Percentiles rank a stretch among this genome's conserved stretches.
phyloP scores from a whole-genome alignment of 2,113 vertebrate genomes.

The Rhinopomastus cyanomelas region DNA sequence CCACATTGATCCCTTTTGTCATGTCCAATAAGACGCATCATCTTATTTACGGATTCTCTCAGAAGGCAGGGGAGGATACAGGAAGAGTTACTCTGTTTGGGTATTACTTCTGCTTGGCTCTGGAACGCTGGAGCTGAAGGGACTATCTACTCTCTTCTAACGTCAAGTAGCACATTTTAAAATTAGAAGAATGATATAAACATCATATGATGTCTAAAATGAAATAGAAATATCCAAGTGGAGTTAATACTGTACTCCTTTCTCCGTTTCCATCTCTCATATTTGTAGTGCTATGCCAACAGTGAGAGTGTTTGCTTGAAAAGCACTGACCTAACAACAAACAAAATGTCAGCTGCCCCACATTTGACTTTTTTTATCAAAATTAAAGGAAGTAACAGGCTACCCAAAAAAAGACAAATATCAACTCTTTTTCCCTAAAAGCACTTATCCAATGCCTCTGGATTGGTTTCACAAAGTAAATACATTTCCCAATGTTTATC shows the following conservation, averaged over 20 bases:
- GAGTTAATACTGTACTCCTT: background rate
- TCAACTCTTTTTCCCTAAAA: background rate
- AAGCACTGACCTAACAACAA: background rate
- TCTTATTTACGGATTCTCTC: background rate
- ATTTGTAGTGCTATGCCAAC: background rate
- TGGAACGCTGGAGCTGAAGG: background rate
- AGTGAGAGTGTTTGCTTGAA: background rate
- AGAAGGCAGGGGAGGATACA: background rate
- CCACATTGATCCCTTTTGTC: background rate
- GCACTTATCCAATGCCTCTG: background rate
- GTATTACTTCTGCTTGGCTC: background rate
- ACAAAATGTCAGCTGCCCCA: constrained; percentile 5
- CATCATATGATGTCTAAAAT: background rate
- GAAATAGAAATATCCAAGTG: background rate
- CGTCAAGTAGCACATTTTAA: background rate
- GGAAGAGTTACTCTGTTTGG: background rate
- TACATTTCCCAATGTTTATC: background rate
- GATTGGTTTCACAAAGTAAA: background rate
- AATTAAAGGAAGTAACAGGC: background rate
- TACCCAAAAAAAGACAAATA: background rate
- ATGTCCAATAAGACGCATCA: background rate
- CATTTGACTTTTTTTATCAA: background rate
- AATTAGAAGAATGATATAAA: background rate
- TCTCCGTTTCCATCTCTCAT: background rate
- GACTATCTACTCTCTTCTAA: background rate